These are phyloP conservation scores for Patella caerulea DNA, from an alignment of 2,888 invertebrate species.

Conservation along the genomic window DNA sequence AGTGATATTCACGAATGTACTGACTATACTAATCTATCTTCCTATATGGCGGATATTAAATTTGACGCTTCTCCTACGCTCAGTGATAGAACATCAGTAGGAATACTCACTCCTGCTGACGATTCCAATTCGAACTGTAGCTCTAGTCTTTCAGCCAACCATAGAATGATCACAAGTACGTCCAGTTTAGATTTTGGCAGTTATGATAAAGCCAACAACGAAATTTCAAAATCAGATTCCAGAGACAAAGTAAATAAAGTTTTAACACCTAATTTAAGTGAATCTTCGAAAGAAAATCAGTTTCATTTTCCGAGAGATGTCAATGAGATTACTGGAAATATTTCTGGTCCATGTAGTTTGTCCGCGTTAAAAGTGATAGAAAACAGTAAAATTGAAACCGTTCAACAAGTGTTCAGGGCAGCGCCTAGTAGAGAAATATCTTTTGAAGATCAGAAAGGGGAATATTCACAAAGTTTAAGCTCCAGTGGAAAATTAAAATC, in stretches of 20 bases:
- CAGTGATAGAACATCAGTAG: constrained; percentile 41
- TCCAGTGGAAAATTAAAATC: constrained; percentile 30
- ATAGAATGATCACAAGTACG: constrained; percentile 1
- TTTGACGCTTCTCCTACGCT: constrained; percentile 46
- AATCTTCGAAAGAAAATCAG: constrained; percentile 25
- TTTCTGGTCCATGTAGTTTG: constrained; percentile 42
- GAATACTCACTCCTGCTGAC: constrained; percentile 17
- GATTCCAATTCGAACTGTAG: constrained; percentile 8
- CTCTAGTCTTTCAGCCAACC: constrained; percentile 3
- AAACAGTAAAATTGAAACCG: constrained; percentile 44
- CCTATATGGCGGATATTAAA: constrained; percentile 45
- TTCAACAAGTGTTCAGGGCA: constrained; percentile 40
- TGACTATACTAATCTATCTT: constrained; percentile 47
- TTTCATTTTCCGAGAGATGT: not conserved
- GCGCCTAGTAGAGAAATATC: not conserved
- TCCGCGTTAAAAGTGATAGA: constrained; percentile 46
- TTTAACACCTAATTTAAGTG: not conserved
- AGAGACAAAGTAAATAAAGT: not conserved
- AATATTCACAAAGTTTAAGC: constrained; percentile 1
- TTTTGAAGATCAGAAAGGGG: not conserved
- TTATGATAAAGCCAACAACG: not conserved
- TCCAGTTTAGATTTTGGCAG: constrained; percentile 3
- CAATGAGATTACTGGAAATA: constrained; percentile 11
- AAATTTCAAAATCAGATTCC: not conserved
- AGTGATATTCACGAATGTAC: constrained; percentile 77